Conservation (phyloP, 2,113 vertebrate species). For the Anhinga rufa region DNA sequence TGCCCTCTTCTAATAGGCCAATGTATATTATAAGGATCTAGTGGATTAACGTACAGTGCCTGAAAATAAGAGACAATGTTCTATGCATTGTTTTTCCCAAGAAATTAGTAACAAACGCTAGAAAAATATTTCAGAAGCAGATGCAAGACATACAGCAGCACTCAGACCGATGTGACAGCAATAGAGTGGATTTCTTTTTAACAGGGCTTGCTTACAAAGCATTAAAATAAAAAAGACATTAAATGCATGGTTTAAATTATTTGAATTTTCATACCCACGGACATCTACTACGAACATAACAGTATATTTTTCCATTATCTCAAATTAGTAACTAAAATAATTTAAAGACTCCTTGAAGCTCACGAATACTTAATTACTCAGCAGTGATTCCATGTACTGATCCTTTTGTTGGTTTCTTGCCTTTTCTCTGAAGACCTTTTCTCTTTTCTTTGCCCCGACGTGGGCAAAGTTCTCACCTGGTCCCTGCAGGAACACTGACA, state of each 20-base stretch:
- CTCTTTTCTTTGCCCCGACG: too few species aligned
- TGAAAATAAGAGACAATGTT: constrained; percentile 38
- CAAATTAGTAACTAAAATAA: not conserved
- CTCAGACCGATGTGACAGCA: not conserved
- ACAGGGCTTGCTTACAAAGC: not conserved
- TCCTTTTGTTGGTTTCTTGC: not conserved
- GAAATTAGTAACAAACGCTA: not conserved
- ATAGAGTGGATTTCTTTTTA: not conserved
- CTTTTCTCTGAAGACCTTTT: not conserved
- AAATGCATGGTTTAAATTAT: not conserved
- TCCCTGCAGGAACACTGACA: not conserved
- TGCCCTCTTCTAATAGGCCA: constrained; percentile 92
- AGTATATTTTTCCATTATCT: not conserved
- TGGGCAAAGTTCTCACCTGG: not conserved
- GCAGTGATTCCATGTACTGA: not conserved
- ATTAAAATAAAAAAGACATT: not conserved
- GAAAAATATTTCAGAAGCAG: not conserved
- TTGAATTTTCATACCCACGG: not conserved
- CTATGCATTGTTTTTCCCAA: not conserved
- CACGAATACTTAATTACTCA: not conserved
- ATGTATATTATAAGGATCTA: constrained; percentile 89
- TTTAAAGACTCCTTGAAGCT: not conserved
- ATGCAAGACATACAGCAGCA: not conserved
- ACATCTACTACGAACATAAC: not conserved
- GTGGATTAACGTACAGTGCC: constrained; percentile 89